A percentile compares a stretch with the other conserved stretches of the same genome.
These are phyloP conservation scores for Monopis laevigella DNA, from an alignment of 2,888 invertebrate species.

Conservation along the genomic window DNA sequence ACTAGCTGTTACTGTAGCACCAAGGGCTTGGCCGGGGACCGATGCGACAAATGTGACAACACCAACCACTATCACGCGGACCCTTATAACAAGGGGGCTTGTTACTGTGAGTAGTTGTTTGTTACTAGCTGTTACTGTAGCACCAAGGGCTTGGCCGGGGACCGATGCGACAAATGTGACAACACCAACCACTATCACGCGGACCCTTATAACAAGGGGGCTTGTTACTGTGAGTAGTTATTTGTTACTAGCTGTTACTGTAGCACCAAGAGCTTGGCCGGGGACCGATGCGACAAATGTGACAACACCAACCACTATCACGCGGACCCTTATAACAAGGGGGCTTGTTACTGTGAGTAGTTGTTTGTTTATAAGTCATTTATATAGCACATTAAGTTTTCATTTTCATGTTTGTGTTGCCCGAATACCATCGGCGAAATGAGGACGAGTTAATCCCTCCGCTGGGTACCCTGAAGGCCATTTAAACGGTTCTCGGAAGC, in stretches of 20 bases:
- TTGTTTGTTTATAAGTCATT: too few species aligned
- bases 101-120: conserved; percentile 96
- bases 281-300: conserved; percentile 95
- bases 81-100: conserved; percentile 90
- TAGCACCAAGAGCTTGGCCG: conserved; percentile 95
- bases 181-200: conserved; percentile 94
- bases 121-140: conserved; percentile 97
- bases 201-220: conserved; percentile 89
- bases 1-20: conserved; percentile 97
- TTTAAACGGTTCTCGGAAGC: too few species aligned
- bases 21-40: conserved; percentile 93
- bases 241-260: conserved; percentile 98
- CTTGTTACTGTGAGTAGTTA: conserved; percentile 97
- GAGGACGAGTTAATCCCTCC: too few species aligned
- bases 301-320: conserved; percentile 95
- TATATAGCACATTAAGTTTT: too few species aligned
- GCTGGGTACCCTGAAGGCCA: too few species aligned
- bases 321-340: conserved; percentile 90
- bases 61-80: conserved; percentile 95
- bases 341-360: conserved; percentile 96
- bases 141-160: conserved; percentile 95
- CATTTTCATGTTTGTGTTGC: too few species aligned
- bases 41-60: conserved; percentile 95
- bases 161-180: conserved; percentile 96
- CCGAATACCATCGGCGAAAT: too few species aligned